A percentile compares a stretch with the other conserved stretches of the same genome.
phyloP scores from a whole-genome alignment of 1,140 invertebrate species.

The Pogonomyrmex californicus region DNA sequence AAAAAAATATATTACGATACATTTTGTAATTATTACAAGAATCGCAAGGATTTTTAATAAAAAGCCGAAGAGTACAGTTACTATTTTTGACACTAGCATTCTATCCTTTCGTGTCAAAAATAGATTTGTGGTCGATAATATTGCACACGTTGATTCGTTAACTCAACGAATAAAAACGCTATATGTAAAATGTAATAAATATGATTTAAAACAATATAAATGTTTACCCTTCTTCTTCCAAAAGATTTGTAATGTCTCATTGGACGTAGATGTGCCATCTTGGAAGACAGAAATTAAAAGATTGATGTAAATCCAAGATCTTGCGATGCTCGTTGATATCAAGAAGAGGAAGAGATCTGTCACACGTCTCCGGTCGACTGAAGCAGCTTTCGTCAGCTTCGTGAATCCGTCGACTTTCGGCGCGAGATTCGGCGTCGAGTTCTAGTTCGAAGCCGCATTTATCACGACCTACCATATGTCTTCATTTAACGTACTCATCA shows the following conservation, averaged over 20 bases:
- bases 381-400: slow-evolving; percentile 80
- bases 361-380: slow-evolving; percentile 57
- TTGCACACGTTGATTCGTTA: neutral
- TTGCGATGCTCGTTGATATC: slow-evolving; percentile 7
- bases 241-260: slow-evolving; percentile 85
- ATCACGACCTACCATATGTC: slow-evolving; percentile 64
- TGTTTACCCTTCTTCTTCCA: slow-evolving; percentile 85
- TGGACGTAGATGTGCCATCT: slow-evolving; percentile 84
- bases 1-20: slow-evolving; percentile 10
- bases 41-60: slow-evolving; percentile 62
- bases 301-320: slow-evolving; percentile 14
- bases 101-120: slow-evolving; percentile 62
- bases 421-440: slow-evolving; percentile 68
- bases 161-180: neutral
- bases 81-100: slow-evolving; percentile 62
- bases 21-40: slow-evolving; percentile 49
- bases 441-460: slow-evolving; percentile 78
- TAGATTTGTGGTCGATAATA: slow-evolving; percentile 32
- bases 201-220: no score
- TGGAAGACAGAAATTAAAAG: slow-evolving; percentile 5
- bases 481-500: slow-evolving; percentile 31
- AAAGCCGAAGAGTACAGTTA: slow-evolving; percentile 64
- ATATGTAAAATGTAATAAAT: neutral
- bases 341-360: slow-evolving; percentile 13
- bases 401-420: slow-evolving; percentile 77